These are phyloP conservation scores for Rhinogobio ventralis DNA, from an alignment of 2,797 vertebrate species.

Conservation along the genomic window DNA sequence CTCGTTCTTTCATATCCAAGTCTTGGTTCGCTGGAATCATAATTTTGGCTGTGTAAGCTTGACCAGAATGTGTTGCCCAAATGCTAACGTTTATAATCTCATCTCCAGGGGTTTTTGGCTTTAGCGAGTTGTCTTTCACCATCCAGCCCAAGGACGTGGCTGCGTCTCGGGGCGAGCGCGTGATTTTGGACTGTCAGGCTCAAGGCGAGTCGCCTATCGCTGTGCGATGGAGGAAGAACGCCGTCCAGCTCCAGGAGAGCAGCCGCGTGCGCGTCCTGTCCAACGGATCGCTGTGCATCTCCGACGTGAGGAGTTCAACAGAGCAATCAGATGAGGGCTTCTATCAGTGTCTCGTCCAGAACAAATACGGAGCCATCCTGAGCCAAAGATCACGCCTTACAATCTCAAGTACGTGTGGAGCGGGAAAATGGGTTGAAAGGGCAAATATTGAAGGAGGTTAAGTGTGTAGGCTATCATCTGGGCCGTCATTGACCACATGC, in stretches of 20 bases:
- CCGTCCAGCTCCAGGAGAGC: constrained; percentile 82
- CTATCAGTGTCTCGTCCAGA: constrained; percentile 95
- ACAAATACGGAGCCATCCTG: constrained; percentile 93
- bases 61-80: background rate
- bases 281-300: constrained; percentile 92
- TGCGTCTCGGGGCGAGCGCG: constrained; percentile 81
- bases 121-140: constrained; percentile 93
- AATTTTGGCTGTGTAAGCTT: background rate
- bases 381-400: constrained; percentile 94
- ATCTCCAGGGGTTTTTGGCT: constrained; percentile 83
- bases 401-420: constrained; percentile 89
- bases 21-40: background rate
- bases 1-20: background rate
- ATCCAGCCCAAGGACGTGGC: constrained; percentile 89
- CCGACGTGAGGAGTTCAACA: constrained; percentile 83
- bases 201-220: constrained; percentile 89
- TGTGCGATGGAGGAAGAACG: constrained; percentile 92
- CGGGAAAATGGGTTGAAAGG: background rate
- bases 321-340: constrained; percentile 88
- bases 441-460: background rate
- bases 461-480: background rate
- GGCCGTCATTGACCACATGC: background rate
- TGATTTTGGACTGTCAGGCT: constrained; percentile 89
- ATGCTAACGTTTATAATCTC: background rate
- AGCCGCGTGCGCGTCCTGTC: constrained; percentile 83